A percentile compares a stretch with the other conserved stretches of the same genome.
Conservation (phyloP, 2,797 vertebrate genomes). For the Kryptolebias ocellatus region DNA sequence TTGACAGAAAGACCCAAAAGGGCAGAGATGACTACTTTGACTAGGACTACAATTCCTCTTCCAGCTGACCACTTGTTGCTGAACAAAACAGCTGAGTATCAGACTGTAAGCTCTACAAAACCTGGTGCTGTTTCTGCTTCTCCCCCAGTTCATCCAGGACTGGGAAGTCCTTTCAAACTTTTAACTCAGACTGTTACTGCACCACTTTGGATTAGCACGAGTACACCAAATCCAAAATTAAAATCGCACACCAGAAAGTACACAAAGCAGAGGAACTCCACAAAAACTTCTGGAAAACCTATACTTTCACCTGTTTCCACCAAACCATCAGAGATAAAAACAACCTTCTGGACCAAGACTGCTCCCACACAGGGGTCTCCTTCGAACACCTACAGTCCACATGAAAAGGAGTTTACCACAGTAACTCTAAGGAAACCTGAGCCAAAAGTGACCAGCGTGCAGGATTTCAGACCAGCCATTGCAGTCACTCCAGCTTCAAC, state of each 20-base stretch:
- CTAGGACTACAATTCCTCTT: conserved; percentile 47
- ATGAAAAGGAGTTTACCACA: conserved; percentile 59
- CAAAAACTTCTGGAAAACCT: conserved; percentile 36
- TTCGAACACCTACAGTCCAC: conserved; percentile 26
- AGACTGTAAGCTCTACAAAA: conserved; percentile 22
- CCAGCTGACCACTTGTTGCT: conserved; percentile 33
- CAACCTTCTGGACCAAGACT: conserved; percentile 39
- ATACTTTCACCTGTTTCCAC: conserved; percentile 51
- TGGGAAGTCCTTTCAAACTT: conserved; percentile 61
- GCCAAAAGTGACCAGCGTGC: conserved; percentile 59
- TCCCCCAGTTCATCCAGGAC: conserved; percentile 38
- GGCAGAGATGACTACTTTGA: conserved; percentile 57
- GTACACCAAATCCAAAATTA: conserved; percentile 42
- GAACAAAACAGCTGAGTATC: conserved; percentile 49
- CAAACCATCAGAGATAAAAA: conserved; percentile 42
- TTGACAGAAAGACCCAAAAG: conserved; percentile 57
- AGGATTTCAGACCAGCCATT: conserved; percentile 67
- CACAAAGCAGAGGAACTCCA: conserved; percentile 19
- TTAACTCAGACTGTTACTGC: conserved; percentile 58
- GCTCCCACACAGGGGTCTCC: conserved; percentile 30
- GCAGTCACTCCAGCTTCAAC: conserved; percentile 82
- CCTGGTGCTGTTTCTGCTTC: conserved; percentile 42
- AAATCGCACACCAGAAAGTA: conserved; percentile 35
- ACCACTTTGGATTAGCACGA: conserved; percentile 52
- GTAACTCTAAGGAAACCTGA: conserved; percentile 65